Evolutionary conservation across 2,797 vertebrate genomes (phyloP).

Genomic region (Cossypha dichroa): DNA sequence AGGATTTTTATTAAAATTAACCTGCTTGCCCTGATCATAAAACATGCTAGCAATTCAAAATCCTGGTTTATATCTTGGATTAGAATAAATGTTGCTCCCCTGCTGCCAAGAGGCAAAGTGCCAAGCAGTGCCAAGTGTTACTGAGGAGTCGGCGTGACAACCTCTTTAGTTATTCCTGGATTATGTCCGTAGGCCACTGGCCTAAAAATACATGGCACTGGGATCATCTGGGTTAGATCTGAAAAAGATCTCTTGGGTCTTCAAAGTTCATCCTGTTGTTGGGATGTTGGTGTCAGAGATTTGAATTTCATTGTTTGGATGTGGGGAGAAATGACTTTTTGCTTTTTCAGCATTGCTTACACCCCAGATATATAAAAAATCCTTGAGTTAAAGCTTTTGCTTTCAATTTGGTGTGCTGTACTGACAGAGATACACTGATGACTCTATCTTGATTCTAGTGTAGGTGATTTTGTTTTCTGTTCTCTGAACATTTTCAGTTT

Average conservation of each 20-base stretch:
- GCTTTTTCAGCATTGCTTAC: not conserved
- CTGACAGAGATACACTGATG: not conserved
- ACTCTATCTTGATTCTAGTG: not conserved
- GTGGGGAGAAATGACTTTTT: not conserved
- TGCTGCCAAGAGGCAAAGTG: not conserved
- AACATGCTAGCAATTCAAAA: not conserved
- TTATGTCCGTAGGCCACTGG: not conserved
- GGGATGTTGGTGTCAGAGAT: not conserved
- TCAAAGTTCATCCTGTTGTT: not conserved
- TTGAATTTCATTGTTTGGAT: not conserved
- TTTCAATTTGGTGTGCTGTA: not conserved
- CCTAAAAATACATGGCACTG: slow-evolving; percentile 22
- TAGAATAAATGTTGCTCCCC: not conserved
- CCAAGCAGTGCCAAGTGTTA: slow-evolving; percentile 17
- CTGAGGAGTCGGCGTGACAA: not conserved
- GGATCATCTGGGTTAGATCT: not conserved
- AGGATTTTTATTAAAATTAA: not conserved
- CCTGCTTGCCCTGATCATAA: not conserved
- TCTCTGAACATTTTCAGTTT: not conserved
- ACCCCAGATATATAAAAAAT: not conserved
- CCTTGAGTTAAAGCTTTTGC: not conserved
- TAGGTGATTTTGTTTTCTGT: not conserved
- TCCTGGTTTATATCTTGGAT: not conserved
- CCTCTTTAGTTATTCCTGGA: slow-evolving; percentile 37
- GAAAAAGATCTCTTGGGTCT: not conserved